Base-by-base conservation (phyloP, 2,888 invertebrate species). In the Tipula confusa region DNA sequence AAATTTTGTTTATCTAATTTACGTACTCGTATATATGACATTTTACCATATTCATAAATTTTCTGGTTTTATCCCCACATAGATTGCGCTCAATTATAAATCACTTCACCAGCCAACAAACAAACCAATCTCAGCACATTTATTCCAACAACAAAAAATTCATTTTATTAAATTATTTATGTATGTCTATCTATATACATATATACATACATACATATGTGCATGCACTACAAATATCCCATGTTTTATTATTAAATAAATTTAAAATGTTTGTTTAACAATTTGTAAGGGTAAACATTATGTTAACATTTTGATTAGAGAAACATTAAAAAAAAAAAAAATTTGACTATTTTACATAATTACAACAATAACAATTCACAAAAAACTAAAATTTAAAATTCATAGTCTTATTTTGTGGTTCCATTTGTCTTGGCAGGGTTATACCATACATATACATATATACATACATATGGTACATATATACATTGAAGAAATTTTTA, bases 261-360 rank as follows among this genome's bases (percentile, higher is more conserved):
- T 80, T 80, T 80, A 80, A 80, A 80, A 29, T 86, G 84, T 86
- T 86, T 86, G 85, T 85, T 84, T 85, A 86, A 86, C 86, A 87
- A 87, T 87, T 87, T 87, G 86, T 85, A 85, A 86, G 86, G 84
- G 86, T 85, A 86, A 87, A 87, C 86, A 86, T 85, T 84, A 84
- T 86, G 86, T 86, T 86, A 86, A 86, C 86, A 86, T 86, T 86
- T 86, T 87, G 86, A 86, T 86, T 86, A 86, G 86, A 86, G 86
- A 82, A 15, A 64, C 24, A 64, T 15, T 6, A 11, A 36, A 5
- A 43, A 43, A 43, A 43, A 43, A 43, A n/a, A 43, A 43, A 43
- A 5, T 64, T 64, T 24, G 64, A 64, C 64, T 64, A 64, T 64
- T 64, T 64, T 64, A 64, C 18, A 64, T 64, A 64, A 64, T 64